These are phyloP conservation scores for Mesodorylaimus sp. DNA, from an alignment of 2,888 invertebrate species.

Conservation along the genomic window DNA sequence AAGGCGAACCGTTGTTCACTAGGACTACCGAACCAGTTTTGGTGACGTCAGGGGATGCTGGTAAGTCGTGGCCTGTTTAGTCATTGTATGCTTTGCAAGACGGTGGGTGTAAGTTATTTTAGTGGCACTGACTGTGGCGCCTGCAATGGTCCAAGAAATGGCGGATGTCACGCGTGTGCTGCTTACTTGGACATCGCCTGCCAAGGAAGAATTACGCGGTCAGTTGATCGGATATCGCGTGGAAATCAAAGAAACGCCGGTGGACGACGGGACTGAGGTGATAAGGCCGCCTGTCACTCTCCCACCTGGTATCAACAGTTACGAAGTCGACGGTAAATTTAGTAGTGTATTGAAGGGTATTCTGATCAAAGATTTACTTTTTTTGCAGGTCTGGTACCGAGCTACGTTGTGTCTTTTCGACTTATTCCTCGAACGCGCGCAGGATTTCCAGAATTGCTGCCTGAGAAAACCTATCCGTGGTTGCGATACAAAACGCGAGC, in stretches of 20 bases:
- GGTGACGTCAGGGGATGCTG: background rate
- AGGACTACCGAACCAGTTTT: background rate
- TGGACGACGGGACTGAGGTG: no score
- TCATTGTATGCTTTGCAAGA: no score
- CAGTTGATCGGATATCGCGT: background rate
- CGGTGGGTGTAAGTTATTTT: no score
- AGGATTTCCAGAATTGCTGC: conserved; percentile 4
- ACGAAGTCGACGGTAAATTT: no score
- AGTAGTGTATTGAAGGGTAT: no score
- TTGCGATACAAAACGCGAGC: no score
- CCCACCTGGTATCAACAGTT: no score
- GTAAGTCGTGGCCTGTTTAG: no score
- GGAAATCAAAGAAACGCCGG: background rate
- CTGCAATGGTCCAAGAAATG: background rate
- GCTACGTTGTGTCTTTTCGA: conserved; percentile 1
- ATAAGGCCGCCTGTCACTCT: no score
- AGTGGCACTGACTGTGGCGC: background rate
- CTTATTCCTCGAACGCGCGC: conserved; percentile 6
- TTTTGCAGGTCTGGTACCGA: conserved; percentile 5
- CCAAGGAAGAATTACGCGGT: background rate
- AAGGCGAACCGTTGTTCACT: background rate
- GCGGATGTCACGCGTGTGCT: background rate
- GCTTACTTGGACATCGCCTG: background rate
- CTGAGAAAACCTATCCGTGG: conserved; percentile 2
- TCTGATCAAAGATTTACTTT: no score